A percentile compares a stretch with the other conserved stretches of the same genome.
Conservation (phyloP, 2,113 vertebrate species). For the Chloroceryle aenea region DNA sequence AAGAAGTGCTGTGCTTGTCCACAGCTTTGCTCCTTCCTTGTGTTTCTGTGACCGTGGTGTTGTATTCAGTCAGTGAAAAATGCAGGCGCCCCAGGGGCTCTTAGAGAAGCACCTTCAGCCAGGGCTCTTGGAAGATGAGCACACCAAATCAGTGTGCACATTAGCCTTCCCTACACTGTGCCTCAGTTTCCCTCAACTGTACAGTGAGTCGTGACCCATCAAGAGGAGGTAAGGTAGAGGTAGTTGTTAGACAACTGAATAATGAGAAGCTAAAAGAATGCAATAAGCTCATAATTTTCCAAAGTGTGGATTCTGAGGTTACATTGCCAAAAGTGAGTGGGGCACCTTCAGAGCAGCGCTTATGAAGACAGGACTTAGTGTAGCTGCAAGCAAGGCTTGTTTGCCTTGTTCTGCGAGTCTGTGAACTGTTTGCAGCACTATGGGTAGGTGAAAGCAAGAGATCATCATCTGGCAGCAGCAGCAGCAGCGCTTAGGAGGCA, state of each 20-base stretch:
- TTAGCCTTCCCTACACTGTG: background rate
- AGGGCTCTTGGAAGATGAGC: background rate
- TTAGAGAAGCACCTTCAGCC: background rate
- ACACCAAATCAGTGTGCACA: background rate
- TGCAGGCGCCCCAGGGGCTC: background rate
- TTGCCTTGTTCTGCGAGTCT: background rate
- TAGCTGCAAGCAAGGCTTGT: background rate
- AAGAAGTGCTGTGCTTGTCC: background rate
- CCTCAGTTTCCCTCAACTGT: background rate
- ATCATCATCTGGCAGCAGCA: background rate
- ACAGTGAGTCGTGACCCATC: background rate
- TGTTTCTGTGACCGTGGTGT: background rate
- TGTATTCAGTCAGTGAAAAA: background rate
- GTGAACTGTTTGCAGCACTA: background rate
- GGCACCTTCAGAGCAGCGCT: background rate
- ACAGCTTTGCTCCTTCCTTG: background rate
- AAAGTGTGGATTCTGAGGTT: background rate
- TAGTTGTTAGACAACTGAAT: background rate
- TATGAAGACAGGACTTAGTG: background rate
- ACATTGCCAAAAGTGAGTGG: background rate
- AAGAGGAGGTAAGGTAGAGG: background rate
- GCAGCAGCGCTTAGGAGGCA: rapidly evolving
- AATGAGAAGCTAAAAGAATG: background rate
- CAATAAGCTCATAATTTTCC: background rate
- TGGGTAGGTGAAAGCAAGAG: background rate